Conservation (phyloP, 37 sponge, comb jelly and placozoan species). For the Halichondria panicea region DNA sequence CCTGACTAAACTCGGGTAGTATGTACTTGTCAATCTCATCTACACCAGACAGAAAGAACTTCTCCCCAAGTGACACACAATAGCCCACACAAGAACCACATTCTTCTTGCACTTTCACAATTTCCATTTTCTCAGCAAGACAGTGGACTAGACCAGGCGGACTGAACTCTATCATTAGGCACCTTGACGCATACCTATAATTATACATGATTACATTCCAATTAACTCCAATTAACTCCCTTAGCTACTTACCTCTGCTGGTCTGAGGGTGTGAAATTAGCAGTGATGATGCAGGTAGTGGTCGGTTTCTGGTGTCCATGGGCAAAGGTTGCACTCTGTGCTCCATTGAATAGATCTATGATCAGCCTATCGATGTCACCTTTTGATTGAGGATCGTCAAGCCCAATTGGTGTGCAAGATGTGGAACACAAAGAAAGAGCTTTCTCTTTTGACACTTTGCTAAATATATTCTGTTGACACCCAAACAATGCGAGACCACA, state of each 20-base stretch:
- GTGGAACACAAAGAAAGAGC: not conserved
- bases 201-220: not conserved
- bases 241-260: constrained; percentile 25
- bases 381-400: constrained; percentile 37
- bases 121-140: not conserved
- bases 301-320: constrained; percentile 5
- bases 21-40: not conserved
- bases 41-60: not conserved
- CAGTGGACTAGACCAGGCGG: not conserved
- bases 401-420: constrained; percentile 12
- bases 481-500: constrained; percentile 24
- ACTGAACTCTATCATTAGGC: not conserved
- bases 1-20: not conserved
- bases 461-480: constrained; percentile 5
- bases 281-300: not conserved
- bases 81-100: not conserved
- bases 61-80: not conserved
- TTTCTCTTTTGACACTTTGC: constrained; percentile 31
- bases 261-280: constrained; percentile 12
- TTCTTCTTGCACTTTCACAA: not conserved
- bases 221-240: too few relatives aligned
- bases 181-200: not conserved
- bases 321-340: not conserved
- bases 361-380: constrained; percentile 5
- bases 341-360: constrained; percentile 23